phyloP scores from a whole-genome alignment of 2,888 invertebrate genomes.

The Sabellastarte sp. region DNA sequence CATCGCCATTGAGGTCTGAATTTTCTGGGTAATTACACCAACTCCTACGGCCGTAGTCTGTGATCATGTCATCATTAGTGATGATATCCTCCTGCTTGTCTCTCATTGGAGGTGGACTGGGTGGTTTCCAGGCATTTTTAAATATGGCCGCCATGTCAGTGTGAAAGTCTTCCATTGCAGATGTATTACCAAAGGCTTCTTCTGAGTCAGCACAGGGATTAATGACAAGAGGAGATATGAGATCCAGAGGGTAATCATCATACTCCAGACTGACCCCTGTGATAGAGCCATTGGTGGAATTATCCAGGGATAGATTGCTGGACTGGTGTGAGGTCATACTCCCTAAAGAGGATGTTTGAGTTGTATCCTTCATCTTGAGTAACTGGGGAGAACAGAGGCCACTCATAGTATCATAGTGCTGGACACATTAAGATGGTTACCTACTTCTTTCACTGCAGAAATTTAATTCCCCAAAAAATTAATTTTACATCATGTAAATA shows the following conservation, averaged over 20 bases:
- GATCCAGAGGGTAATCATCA: constrained; percentile 22
- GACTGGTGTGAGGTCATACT: constrained; percentile 2
- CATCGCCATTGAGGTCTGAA: too few species aligned
- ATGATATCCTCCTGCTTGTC: constrained; percentile 6
- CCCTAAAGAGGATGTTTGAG: too few species aligned
- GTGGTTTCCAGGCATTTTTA: constrained; percentile 2
- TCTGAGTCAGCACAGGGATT: not conserved
- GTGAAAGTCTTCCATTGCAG: constrained; percentile 2
- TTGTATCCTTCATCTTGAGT: too few species aligned
- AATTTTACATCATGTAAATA: too few species aligned
- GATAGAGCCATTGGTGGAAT: not conserved
- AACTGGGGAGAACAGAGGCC: too few species aligned
- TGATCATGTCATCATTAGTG: constrained; percentile 13
- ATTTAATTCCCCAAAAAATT: too few species aligned
- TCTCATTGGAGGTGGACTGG: not conserved
- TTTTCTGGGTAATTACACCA: constrained; percentile 2
- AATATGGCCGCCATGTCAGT: constrained; percentile 1
- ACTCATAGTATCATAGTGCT: too few species aligned
- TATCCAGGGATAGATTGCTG: not conserved
- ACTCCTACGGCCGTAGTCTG: constrained; percentile 12
- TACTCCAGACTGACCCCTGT: constrained; percentile 15
- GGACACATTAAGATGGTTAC: too few species aligned
- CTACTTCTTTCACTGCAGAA: too few species aligned
- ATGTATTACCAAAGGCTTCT: not conserved
- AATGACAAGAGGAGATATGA: constrained; percentile 12